Evolutionary conservation across 2,888 invertebrate species (phyloP), one percentile per base, ranked within the genome.

Genomic region (Neoascia interrupta): DNA sequence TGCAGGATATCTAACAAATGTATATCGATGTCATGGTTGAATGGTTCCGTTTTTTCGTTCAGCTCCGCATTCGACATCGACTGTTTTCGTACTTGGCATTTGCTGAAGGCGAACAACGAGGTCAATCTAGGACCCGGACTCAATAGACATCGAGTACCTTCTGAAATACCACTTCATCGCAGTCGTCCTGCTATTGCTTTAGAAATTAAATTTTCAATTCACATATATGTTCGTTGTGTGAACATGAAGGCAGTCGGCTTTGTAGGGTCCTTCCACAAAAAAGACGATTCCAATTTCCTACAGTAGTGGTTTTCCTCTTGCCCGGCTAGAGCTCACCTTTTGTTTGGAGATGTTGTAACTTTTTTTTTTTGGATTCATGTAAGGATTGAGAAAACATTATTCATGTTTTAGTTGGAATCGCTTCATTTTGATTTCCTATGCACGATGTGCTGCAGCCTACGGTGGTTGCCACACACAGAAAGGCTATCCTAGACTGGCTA

Each of bases 381-480:
- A 72, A 54, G 58, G 34, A 70, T 70, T 68, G 61, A 37, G 61
- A 54, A 56, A 66, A 66, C 61, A 73, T 73, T 79, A 73, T 73
- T 79, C 68, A 73, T 79, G 79, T 73, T 73, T 61, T 51, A 49
- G 66, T 45, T 68, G 45, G 49, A 73, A 79, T 61, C 66, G 66
- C 45, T 66, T 72, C 53, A 66, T 66, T 72, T 79, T 72, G 66
- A 70, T 70, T 70, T 58, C 6, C 16, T 31, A 61, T 49, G 61
- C 47, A 70, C 6, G 45, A 53, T 43, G 45, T 45, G 39, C 41
- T 56, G 51, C 58, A 64, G 75, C 74, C 68, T 74, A 61, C 19
- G 11, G 53, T 8, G 47, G 41, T 31, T 26, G 18, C 11, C 36
- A 6, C 49, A 23, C 49, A 6, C 6, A n/a, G n/a, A n/a, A n/a